Conservation (phyloP, 2,113 vertebrate genomes). For the Pholis gunnellus region DNA sequence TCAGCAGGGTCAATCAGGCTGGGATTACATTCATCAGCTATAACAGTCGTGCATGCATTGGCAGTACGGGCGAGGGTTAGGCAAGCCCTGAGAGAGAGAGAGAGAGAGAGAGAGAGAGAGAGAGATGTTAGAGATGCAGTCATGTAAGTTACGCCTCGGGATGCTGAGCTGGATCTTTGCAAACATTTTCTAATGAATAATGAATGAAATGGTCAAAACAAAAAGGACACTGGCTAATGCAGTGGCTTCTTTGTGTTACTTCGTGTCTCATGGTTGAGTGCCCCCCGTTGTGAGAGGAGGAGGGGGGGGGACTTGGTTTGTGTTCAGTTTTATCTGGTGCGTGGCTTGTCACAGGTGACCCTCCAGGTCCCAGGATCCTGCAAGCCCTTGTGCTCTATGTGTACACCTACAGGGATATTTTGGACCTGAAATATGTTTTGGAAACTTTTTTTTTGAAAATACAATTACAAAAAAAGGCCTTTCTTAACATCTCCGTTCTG, state of each 20-base stretch:
- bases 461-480: neutral
- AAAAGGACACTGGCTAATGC: slow-evolving; percentile 50
- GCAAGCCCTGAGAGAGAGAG: neutral
- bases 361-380: neutral
- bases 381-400: neutral
- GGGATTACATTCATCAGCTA: slow-evolving; percentile 55
- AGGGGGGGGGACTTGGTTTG: neutral
- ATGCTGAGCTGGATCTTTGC: slow-evolving; percentile 67
- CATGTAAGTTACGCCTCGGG: slow-evolving; percentile 54
- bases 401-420: neutral
- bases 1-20: slow-evolving; percentile 54
- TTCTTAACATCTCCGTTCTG: neutral
- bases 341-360: slow-evolving; percentile 18
- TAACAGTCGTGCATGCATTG: slow-evolving; percentile 7
- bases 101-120: neutral
- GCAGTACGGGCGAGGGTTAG: neutral
- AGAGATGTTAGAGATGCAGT: slow-evolving; percentile 53
- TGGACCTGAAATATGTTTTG: neutral
- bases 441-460: neutral
- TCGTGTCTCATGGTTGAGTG: slow-evolving; percentile 40
- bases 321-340: slow-evolving; percentile 21
- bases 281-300: neutral
- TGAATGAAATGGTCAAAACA: slow-evolving; percentile 70
- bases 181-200: slow-evolving; percentile 71
- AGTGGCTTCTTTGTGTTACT: slow-evolving; percentile 30